Evolutionary conservation across 2,797 vertebrate species (phyloP).

Genomic region (Emydoidea blandingii): DNA sequence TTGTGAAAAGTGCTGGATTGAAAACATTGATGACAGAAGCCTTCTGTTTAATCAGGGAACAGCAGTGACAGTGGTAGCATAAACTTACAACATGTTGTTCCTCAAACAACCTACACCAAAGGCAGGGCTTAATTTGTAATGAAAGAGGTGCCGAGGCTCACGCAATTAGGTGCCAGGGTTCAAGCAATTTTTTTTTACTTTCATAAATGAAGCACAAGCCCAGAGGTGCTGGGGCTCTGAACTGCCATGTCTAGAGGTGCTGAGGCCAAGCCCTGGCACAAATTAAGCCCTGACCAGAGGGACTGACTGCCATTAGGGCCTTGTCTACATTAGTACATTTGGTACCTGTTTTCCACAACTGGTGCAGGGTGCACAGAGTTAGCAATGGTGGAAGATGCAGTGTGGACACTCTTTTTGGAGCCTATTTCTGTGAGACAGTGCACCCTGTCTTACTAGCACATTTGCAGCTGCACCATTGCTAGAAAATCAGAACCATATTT

Average conservation of each 20-base stretch:
- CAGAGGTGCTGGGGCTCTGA: too few species aligned
- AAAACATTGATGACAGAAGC: constrained; percentile 57
- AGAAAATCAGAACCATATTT: neutral
- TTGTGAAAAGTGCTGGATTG: constrained; percentile 55
- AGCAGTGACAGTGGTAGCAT: constrained; percentile 1
- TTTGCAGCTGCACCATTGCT: neutral
- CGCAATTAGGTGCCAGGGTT: too few species aligned
- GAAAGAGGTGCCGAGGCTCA: too few species aligned
- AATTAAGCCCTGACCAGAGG: neutral
- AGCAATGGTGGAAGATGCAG: neutral
- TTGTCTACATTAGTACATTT: accelerated
- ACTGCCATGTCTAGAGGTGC: too few species aligned
- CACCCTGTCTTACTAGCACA: neutral
- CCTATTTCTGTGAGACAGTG: neutral
- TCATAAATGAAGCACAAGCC: too few species aligned
- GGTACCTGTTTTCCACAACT: neutral
- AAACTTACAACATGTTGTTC: neutral
- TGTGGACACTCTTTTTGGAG: accelerated
- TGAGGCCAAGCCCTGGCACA: too few species aligned
- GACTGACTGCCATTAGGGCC: neutral
- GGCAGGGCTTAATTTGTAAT: neutral
- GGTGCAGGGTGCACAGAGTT: neutral
- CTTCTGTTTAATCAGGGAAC: constrained; percentile 60
- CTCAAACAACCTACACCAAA: neutral
- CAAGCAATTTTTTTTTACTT: too few species aligned